A percentile compares a stretch with the other conserved stretches of the same genome.
These are phyloP conservation scores for Echinops telfairi DNA, from an alignment of 2,113 vertebrate species.

Conservation along the genomic window DNA sequence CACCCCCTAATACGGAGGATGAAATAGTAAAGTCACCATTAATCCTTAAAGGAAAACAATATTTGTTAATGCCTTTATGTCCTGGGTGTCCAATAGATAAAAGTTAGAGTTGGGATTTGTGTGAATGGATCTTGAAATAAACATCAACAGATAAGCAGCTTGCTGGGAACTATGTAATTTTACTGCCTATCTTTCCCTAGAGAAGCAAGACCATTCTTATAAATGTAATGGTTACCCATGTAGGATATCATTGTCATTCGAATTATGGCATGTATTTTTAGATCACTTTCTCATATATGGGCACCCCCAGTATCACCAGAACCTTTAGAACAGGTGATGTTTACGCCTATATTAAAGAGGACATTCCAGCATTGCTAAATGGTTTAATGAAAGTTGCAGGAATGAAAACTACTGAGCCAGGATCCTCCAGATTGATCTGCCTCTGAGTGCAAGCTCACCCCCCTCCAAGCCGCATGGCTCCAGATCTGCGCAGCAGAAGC, in stretches of 20 bases:
- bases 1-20: not conserved
- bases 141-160: not conserved
- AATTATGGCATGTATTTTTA: no score
- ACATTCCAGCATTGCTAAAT: not conserved
- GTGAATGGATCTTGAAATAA: no score
- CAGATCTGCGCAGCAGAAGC: not conserved
- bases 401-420: not conserved
- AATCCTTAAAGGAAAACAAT: not conserved
- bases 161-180: no score
- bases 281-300: not conserved
- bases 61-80: no score
- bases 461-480: accelerated
- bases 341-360: not conserved
- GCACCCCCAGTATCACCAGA: no score
- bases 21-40: accelerated
- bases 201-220: not conserved
- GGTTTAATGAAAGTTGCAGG: not conserved
- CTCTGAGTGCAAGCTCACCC: no score
- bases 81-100: not conserved
- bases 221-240: accelerated
- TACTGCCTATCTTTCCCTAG: not conserved
- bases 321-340: no score
- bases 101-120: not conserved
- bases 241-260: not conserved
- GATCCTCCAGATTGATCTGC: no score